Base-by-base conservation (phyloP, 1,140 invertebrate genomes). In the Brachionus calyciflorus region DNA sequence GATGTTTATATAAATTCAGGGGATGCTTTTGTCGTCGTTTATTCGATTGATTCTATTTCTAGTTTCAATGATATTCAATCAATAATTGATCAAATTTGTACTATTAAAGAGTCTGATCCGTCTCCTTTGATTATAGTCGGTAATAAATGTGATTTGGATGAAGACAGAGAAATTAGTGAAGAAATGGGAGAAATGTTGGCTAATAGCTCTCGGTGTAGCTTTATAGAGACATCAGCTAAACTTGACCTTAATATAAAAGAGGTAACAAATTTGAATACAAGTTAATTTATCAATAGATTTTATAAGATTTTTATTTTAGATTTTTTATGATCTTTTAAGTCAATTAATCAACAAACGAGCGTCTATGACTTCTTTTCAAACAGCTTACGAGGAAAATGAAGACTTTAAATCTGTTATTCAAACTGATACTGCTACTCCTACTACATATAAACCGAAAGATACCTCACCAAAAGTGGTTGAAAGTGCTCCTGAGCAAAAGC, bases 1-100 rank as follows among this genome's bases (percentile, higher is more conserved):
- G 97, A 99, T 88, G 88, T 99, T 80, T 99, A 99, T 85, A 99
- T 99, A 91, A 99, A 98, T 87, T 99, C 98, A 86, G 96, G 96
- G 10, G 94, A 98, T 86, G 96, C 96, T 77, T 99, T 99, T 87
- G 92, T 99, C 70, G 89, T 99, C 81, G 96, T 99, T 41, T 99
- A 99, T 86, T 97, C 94, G 78, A 98, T 98, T 85, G 98, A 95
- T 79, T 95, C 96, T 84, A 96, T 99, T 87, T 98, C 96, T 78
- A 99, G 96, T 77, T 99, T 99, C 88, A 99, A 99, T 87, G 97
- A 99, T 88, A 88, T 99, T 79, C 93, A 96, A 87, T 96, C 98
- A 87, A 88, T 99, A 80, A 88, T 96, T 80, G 96, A 99, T 88
- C 96, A 99, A 88, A 99, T 99, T 86, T 88, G 99, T 81, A 89